Base-by-base conservation (phyloP, 2,888 invertebrate species). In the Dexiosoma caninum region DNA sequence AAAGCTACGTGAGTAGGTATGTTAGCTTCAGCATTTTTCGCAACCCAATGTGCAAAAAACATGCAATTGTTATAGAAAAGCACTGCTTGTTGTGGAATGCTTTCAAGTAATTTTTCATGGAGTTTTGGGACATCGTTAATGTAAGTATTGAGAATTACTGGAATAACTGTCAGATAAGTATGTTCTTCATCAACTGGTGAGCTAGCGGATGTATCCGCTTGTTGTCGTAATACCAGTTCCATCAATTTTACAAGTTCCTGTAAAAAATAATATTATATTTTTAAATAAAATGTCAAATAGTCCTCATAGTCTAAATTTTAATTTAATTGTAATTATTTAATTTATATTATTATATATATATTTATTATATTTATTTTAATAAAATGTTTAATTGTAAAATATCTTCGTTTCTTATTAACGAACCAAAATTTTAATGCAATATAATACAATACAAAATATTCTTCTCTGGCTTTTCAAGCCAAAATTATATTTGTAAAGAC, bases 1-100 rank as follows among this genome's bases (percentile, higher is more conserved):
- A 96, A 94, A 6, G 93, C 93, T 6, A 93, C 93, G 59, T 94
- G 91, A 2, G 92, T 92, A 75, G 93, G 92, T 67, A 92, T 90
- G 75, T 91, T 88, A 16, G 51, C 21, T 64, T 77, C 77, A 2
- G 93, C 92, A 86, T 95, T 91, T 67, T 92, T 92, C 2, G 91
- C 91, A 46, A 92, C 91, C 92, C 95, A 96, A 90, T 97, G 95
- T 0, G 95, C 93, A 10, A 98, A 91, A 87, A 94, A 98, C 93
- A 95, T 94, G 88, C 97, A 97, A 90, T 98, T 98, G 91, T 98
- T 98, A 91, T 97, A 94, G 87, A 95, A 95, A 27, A 97, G 88
- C 6, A 95, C 97, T n/a, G 90, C 86, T 91, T 96, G 95, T 86
- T 97, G 97, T 2, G 98, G 97, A 86, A 97, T 95, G 1, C 94